Evolutionary conservation across 2,797 vertebrate genomes (phyloP).

Genomic region (Decapterus maruadsi): DNA sequence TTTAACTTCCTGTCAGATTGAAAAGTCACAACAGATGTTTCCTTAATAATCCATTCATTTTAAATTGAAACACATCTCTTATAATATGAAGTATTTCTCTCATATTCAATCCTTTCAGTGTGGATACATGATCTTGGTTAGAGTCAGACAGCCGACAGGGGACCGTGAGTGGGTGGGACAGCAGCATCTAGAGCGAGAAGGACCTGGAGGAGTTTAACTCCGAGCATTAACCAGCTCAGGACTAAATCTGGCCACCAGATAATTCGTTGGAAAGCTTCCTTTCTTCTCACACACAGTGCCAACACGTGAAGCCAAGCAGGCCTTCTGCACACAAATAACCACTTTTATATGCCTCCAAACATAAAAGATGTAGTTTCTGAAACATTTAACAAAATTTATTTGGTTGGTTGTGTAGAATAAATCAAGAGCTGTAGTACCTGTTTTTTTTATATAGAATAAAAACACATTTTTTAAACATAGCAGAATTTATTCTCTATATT

Average conservation of each 20-base stretch:
- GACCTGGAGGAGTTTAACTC: conserved; percentile 75
- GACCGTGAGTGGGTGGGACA: conserved; percentile 25
- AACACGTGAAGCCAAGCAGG: conserved; percentile 50
- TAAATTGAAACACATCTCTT: background rate
- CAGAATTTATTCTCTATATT: no score
- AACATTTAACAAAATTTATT: background rate
- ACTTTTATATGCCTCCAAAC: background rate
- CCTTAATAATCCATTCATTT: background rate
- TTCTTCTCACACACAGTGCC: conserved; percentile 54
- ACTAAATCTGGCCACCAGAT: conserved; percentile 79
- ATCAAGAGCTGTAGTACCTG: background rate
- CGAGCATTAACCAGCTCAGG: conserved; percentile 82
- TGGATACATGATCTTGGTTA: conserved; percentile 16
- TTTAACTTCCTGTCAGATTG: background rate
- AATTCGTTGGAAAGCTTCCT: conserved; percentile 71
- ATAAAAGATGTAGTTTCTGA: background rate
- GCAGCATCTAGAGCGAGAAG: conserved; percentile 56
- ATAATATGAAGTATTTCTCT: conserved; percentile 21
- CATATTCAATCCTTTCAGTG: conserved; percentile 14
- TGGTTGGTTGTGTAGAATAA: background rate
- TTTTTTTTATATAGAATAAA: no score
- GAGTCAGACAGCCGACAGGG: conserved; percentile 22
- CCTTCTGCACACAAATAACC: background rate
- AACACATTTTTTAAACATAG: no score
- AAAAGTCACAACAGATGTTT: background rate